phyloP scores from a whole-genome alignment of 2,113 vertebrate species.

The Rhinopomastus cyanomelas region DNA sequence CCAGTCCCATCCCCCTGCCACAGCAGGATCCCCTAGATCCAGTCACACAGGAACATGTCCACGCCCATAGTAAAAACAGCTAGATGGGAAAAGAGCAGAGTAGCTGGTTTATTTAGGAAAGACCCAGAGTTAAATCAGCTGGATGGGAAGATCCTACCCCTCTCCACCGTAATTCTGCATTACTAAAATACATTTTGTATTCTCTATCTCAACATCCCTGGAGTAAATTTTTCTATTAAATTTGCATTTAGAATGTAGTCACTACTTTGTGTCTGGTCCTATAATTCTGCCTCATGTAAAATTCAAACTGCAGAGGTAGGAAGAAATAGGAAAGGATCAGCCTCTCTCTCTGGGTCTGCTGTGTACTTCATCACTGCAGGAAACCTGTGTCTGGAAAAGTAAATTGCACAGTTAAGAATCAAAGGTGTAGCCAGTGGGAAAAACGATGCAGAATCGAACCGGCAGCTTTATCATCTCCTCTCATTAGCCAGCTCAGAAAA shows the following conservation, averaged over 20 bases:
- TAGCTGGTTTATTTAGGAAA: not conserved
- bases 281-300: conserved; percentile 22
- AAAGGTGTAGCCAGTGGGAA: not conserved
- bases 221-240: conserved; percentile 14
- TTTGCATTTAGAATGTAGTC: conserved; percentile 21
- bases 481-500: not conserved
- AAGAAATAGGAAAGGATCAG: not conserved
- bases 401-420: conserved; percentile 7
- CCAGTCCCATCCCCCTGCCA: too few relatives aligned
- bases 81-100: too few relatives aligned
- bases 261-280: not conserved
- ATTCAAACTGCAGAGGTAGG: conserved; percentile 1
- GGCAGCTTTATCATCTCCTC: not conserved
- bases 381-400: not conserved
- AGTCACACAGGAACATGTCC: too few relatives aligned
- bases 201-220: not conserved
- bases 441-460: not conserved
- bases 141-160: not conserved
- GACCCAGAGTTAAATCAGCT: not conserved
- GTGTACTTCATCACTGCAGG: not conserved
- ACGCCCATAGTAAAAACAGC: too few relatives aligned
- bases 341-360: not conserved
- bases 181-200: not conserved
- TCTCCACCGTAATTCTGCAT: not conserved
- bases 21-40: too few relatives aligned